Evolutionary conservation across 2,888 invertebrate genomes (phyloP).

Genomic region (Apodemia zela): DNA sequence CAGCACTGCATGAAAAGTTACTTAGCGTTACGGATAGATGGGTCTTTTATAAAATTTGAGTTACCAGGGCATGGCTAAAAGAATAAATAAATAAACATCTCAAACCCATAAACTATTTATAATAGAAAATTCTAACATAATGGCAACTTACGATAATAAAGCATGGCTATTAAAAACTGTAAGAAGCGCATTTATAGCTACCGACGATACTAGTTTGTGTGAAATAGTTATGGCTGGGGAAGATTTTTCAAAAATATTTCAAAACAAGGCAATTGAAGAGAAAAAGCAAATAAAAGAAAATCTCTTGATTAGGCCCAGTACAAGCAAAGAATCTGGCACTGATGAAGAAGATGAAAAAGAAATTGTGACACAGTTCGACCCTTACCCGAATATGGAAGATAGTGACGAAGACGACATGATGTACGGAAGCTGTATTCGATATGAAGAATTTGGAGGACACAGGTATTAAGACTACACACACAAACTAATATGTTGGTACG

Average conservation of each 20-base stretch:
- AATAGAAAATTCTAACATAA: constrained; percentile 47
- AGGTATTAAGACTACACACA: constrained; percentile 42
- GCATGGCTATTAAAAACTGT: constrained; percentile 96
- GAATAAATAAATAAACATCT: constrained; percentile 20
- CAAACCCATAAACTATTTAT: not conserved
- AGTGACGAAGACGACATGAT: constrained; percentile 89
- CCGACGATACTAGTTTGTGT: constrained; percentile 97
- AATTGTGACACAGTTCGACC: constrained; percentile 78
- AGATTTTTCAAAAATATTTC: constrained; percentile 83
- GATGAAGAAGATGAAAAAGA: constrained; percentile 60
- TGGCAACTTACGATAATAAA: constrained; percentile 97
- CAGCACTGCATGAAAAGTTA: too few species aligned
- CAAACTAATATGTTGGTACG: not conserved
- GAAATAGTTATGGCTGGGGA: constrained; percentile 95
- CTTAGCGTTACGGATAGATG: too few species aligned
- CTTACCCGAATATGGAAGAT: constrained; percentile 89
- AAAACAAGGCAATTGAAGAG: constrained; percentile 67
- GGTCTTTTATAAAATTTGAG: too few species aligned
- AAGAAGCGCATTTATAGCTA: constrained; percentile 95
- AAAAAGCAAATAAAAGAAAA: constrained; percentile 55
- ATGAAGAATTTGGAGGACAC: constrained; percentile 82
- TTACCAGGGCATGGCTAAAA: too few species aligned
- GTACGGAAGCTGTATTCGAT: constrained; percentile 84
- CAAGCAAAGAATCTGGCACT: constrained; percentile 54
- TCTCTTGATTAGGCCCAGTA: constrained; percentile 51